Evolutionary conservation across 2,113 vertebrate genomes (phyloP).

Genomic region (Clarias gariepinus): DNA sequence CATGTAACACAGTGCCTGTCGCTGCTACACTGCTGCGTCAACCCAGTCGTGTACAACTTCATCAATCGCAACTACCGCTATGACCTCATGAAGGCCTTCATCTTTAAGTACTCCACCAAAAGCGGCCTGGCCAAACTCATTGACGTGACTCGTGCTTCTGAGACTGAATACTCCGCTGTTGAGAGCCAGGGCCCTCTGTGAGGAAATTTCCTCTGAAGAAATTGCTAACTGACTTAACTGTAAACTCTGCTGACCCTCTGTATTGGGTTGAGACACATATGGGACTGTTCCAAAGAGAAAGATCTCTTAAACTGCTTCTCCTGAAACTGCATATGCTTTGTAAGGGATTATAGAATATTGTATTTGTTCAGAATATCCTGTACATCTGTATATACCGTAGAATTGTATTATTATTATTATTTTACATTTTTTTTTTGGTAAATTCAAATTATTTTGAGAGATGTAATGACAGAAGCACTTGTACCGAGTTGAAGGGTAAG

Average conservation of each 20-base stretch:
- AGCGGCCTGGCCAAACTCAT: conserved; percentile 87
- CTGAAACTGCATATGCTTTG: conserved; percentile 6
- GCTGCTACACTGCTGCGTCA: conserved; percentile 86
- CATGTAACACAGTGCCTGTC: conserved; percentile 88
- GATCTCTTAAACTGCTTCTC: not conserved
- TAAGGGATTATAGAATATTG: conserved; percentile 25
- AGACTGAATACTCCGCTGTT: conserved; percentile 81
- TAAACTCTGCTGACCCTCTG: conserved; percentile 8
- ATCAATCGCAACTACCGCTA: conserved; percentile 86
- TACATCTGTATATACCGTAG: conserved; percentile 29
- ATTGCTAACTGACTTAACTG: not conserved
- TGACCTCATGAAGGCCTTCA: conserved; percentile 91
- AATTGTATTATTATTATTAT: conserved; percentile 6
- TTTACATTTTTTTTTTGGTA: conserved; percentile 26
- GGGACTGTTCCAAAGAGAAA: conserved; percentile 2
- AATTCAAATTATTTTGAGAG: conserved; percentile 1
- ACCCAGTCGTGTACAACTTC: conserved; percentile 88
- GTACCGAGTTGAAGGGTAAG: conserved; percentile 37
- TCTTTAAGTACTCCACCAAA: conserved; percentile 90
- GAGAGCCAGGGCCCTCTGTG: conserved; percentile 67
- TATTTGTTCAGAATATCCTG: conserved; percentile 35
- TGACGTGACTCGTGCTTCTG: conserved; percentile 77
- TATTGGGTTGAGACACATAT: conserved; percentile 28
- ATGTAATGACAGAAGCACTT: conserved; percentile 52
- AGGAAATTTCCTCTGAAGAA: conserved; percentile 22